phyloP scores from a whole-genome alignment of 2,797 vertebrate genomes.

The Gymnodraco acuticeps region DNA sequence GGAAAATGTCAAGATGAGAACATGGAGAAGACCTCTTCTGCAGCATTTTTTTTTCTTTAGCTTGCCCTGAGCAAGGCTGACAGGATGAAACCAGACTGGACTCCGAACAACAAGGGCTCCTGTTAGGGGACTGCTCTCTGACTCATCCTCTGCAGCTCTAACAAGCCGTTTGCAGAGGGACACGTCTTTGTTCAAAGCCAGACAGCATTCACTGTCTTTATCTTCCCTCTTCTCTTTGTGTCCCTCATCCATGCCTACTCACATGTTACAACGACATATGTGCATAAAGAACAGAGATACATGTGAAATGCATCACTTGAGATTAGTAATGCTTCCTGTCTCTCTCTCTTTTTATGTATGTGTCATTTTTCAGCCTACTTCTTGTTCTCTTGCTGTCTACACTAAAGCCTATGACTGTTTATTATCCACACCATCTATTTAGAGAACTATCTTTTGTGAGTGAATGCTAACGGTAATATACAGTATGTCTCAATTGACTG shows the following conservation, averaged over 20 bases:
- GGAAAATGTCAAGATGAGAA: conserved; percentile 65
- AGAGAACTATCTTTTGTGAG: background rate
- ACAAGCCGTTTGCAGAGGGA: conserved; percentile 67
- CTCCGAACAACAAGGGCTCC: conserved; percentile 72
- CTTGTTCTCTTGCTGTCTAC: background rate
- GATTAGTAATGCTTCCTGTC: conserved; percentile 2
- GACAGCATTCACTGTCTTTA: conserved; percentile 39
- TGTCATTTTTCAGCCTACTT: background rate
- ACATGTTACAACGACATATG: conserved; percentile 24
- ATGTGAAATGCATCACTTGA: background rate
- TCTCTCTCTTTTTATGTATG: background rate
- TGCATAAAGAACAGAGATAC: conserved; percentile 6
- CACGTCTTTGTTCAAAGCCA: conserved; percentile 57
- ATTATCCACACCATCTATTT: background rate
- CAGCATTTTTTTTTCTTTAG: conserved; percentile 20
- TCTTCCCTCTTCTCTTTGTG: conserved; percentile 10
- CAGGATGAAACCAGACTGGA: conserved; percentile 81
- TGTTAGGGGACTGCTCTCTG: conserved; percentile 74
- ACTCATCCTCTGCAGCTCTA: conserved; percentile 78
- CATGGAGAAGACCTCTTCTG: conserved; percentile 56
- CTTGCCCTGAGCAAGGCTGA: conserved; percentile 70
- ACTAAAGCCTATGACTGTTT: background rate
- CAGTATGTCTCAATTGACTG: background rate
- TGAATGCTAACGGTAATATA: background rate
- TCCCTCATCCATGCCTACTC: conserved; percentile 12